A percentile compares a stretch with the other conserved stretches of the same genome.
Evolutionary conservation across 2,113 vertebrate genomes (phyloP).

Genomic region (Lichenostomus cassidix): DNA sequence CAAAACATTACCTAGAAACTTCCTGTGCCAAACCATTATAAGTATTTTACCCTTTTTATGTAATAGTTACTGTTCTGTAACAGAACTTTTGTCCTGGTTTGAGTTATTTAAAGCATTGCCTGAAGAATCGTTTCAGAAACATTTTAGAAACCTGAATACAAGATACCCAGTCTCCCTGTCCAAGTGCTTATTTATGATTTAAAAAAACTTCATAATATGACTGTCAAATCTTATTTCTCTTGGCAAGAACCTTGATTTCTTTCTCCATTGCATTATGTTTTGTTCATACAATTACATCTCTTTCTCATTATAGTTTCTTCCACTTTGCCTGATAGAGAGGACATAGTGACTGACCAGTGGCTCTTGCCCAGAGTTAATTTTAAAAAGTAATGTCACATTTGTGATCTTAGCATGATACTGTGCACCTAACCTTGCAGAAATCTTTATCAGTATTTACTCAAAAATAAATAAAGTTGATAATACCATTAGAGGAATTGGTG

Average conservation of each 20-base stretch:
- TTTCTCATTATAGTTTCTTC: neutral
- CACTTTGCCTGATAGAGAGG: neutral
- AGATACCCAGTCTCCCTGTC: neutral
- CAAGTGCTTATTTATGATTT: neutral
- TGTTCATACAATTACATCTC: neutral
- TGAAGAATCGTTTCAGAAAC: neutral
- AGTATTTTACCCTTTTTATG: neutral
- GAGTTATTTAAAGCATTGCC: neutral
- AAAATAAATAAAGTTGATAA: neutral
- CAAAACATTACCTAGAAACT: constrained; percentile 28
- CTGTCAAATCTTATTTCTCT: neutral
- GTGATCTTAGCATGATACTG: neutral
- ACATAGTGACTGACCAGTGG: neutral
- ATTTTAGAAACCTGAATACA: neutral
- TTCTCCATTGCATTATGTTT: neutral
- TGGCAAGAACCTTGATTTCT: neutral
- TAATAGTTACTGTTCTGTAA: neutral
- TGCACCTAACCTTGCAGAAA: neutral
- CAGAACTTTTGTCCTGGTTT: neutral
- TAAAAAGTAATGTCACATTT: neutral
- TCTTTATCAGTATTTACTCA: neutral
- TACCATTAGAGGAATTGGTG: neutral
- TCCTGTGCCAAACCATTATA: constrained; percentile 18
- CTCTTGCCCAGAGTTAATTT: neutral
- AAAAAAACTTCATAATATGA: neutral